Base-by-base conservation (phyloP, 2,888 invertebrate genomes). In the Morpho achilles region DNA sequence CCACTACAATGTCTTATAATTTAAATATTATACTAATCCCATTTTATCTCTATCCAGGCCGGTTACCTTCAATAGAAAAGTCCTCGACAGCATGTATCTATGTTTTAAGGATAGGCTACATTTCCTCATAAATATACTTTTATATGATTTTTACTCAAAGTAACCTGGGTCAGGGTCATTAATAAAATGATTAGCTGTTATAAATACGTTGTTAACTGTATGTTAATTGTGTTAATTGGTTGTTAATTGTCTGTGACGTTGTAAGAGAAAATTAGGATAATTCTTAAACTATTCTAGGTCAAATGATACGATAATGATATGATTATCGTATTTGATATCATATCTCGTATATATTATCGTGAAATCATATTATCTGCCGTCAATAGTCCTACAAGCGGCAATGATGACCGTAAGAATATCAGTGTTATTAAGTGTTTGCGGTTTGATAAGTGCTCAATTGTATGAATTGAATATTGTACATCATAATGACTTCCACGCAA, bases 401-500 rank as follows among this genome's bases (percentile, higher is more conserved):
- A 62, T 56, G 60, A 9, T 49, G 50, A 47, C 45, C 55, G 10
- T 57, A 3, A 61, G 65, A n/a, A 60, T 53, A 39, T 60, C 70
- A 9, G 40, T 69, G 7, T 66, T 59, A 63, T 50, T 73, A 51
- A 67, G 56, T 58, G 58, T 68, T 7, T 50, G 76, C 1, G 56
- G 58, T 49, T 55, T 67, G 8, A 67, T 69, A 0, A 44, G 63
- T 67, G 74, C 70, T 43, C 66, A 79, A 63, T 67, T 68, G 52
- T 86, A 76, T 67, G 70, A 74, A 0, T 66, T 89, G 43, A 88
- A 87, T 64, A 83, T 89, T 61, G 58, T 89, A 39, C 88, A 89
- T 69, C 86, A 85, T 54, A 88, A 88, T 74, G 87, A 88, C 65
- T 87, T 87, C 64, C 87, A 87, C 68, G 88, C 87, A 6, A 80